Conservation (phyloP, 2,113 vertebrate genomes). For the Mirounga angustirostris region DNA sequence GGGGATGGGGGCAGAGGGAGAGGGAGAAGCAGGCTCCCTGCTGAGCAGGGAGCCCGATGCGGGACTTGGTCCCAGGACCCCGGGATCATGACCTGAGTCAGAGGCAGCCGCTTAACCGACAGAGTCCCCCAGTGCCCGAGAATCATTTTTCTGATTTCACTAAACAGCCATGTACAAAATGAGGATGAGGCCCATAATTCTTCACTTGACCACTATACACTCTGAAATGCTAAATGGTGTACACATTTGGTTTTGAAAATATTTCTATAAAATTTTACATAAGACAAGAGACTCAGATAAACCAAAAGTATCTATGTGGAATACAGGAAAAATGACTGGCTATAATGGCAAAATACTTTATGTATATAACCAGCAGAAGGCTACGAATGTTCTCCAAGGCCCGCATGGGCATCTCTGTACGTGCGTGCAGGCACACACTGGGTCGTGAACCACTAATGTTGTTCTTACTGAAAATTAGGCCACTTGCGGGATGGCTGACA, state of each 20-base stretch:
- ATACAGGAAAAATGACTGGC: not conserved
- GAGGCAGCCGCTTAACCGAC: not conserved
- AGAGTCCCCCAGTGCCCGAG: not conserved
- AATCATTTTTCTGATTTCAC: not conserved
- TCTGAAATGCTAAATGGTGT: not conserved
- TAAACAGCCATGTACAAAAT: not conserved
- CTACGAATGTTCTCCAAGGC: not conserved
- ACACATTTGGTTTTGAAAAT: not conserved
- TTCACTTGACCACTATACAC: not conserved
- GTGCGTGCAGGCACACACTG: too few relatives aligned
- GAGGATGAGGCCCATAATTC: not conserved
- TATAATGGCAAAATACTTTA: not conserved
- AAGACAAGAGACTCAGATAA: not conserved
- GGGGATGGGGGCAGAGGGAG: not conserved
- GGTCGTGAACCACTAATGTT: not conserved
- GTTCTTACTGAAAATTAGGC: not conserved
- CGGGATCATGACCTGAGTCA: not conserved
- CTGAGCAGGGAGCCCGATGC: not conserved
- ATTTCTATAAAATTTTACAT: slow-evolving; percentile 22
- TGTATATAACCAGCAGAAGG: not conserved
- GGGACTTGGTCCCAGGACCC: not conserved
- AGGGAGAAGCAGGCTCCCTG: not conserved
- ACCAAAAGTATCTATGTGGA: not conserved
- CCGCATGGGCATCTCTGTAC: not conserved
- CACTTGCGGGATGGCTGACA: not conserved